Conservation (phyloP, 2,888 invertebrate genomes). For the Agriopis aurantiaria region DNA sequence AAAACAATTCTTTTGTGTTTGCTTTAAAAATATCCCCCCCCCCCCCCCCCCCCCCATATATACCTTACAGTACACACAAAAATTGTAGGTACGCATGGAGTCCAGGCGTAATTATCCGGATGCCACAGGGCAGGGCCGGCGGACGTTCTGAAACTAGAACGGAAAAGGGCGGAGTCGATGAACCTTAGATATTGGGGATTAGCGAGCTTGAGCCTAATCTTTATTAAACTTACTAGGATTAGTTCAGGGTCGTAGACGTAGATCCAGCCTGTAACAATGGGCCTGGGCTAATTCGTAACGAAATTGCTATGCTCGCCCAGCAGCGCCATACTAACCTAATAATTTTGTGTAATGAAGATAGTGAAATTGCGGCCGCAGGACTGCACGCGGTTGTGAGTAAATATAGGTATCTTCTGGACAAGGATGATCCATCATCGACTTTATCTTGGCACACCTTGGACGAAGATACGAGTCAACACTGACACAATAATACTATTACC, state of each 20-base stretch:
- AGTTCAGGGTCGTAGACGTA: background rate
- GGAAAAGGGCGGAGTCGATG: slow-evolving; percentile 10
- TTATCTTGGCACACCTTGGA: no score
- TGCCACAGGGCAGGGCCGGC: slow-evolving; percentile 31
- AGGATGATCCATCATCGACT: no score
- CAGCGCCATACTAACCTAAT: background rate
- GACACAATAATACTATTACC: background rate
- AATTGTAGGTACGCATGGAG: background rate
- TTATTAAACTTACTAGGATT: slow-evolving; percentile 14
- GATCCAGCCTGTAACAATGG: background rate
- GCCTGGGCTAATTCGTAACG: background rate
- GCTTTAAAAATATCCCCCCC: no score
- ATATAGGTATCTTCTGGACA: no score
- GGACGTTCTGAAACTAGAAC: slow-evolving; percentile 28
- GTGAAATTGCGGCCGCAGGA: background rate
- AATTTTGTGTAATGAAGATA: background rate
- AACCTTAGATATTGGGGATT: slow-evolving; percentile 9
- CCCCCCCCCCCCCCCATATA: no score
- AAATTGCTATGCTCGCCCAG: background rate
- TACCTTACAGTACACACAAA: background rate
- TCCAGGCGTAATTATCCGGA: slow-evolving; percentile 24
- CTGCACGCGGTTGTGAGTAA: no score
- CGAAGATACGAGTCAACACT: no score
- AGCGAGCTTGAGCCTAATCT: slow-evolving; percentile 4
- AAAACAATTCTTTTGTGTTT: no score